Conservation (phyloP, 2,797 vertebrate genomes). For the Galago senegalensis region DNA sequence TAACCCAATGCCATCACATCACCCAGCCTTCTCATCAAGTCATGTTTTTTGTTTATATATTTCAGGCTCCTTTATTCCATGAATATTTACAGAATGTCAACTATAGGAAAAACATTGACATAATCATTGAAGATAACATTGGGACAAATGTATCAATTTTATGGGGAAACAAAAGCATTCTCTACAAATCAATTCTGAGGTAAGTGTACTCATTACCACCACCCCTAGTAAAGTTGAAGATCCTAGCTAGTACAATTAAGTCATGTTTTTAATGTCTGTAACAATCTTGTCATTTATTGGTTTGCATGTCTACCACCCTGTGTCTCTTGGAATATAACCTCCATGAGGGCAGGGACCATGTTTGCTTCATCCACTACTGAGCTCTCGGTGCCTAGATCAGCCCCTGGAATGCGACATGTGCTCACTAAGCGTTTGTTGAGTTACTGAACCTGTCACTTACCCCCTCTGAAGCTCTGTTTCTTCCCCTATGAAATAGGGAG, state of each 20-base stretch:
- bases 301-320: not conserved
- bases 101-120: too few relatives aligned
- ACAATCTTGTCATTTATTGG: not conserved
- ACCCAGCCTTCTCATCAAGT: not conserved
- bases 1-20: not conserved
- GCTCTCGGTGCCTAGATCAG: not conserved
- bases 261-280: not conserved
- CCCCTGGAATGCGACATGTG: not conserved
- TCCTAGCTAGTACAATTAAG: too few relatives aligned
- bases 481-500: not conserved
- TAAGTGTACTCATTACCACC: too few relatives aligned
- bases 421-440: not conserved
- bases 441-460: not conserved
- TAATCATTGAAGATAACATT: too few relatives aligned
- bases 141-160: too few relatives aligned
- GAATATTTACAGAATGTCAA: too few relatives aligned
- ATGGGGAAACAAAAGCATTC: too few relatives aligned
- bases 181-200: too few relatives aligned
- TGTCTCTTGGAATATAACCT: not conserved
- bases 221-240: too few relatives aligned
- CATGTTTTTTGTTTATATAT: not conserved
- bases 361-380: not conserved
- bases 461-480: not conserved
- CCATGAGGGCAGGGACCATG: not conserved
- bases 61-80: too few relatives aligned